Conservation (phyloP, 2,888 invertebrate species). For the Scaptomyza cyrtandrae region DNA sequence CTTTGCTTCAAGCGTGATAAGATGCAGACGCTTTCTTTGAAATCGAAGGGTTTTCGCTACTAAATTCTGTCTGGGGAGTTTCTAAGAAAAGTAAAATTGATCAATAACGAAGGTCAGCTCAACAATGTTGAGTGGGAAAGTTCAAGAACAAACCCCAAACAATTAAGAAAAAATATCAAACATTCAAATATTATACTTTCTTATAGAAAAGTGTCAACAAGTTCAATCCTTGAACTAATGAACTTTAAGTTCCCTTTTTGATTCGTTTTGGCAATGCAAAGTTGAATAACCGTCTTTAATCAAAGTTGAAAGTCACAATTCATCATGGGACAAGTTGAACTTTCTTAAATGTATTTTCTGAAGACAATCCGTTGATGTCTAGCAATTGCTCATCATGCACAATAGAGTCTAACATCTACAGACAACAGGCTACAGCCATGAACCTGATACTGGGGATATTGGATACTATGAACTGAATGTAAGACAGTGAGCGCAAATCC, state of each 20-base stretch:
- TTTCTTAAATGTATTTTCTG: conserved; percentile 46
- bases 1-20: conserved; percentile 10
- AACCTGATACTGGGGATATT: conserved; percentile 53
- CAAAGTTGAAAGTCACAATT: conserved; percentile 48
- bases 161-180: no score
- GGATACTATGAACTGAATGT: conserved; percentile 15
- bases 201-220: neutral
- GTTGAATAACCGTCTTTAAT: conserved; percentile 52
- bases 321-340: conserved; percentile 37
- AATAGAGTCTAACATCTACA: conserved; percentile 32
- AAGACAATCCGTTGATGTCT: conserved; percentile 51
- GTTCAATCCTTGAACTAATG: neutral
- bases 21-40: conserved; percentile 38
- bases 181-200: no score
- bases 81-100: no score
- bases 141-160: neutral
- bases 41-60: conserved; percentile 23
- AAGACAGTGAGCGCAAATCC: conserved; percentile 52
- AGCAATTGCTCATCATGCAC: conserved; percentile 52
- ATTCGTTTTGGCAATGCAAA: conserved; percentile 18
- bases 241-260: no score
- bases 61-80: conserved; percentile 18
- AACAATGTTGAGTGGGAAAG: neutral
- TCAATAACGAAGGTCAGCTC: neutral
- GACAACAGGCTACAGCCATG: conserved; percentile 29